These are phyloP conservation scores for Probosciger aterrimus DNA, from an alignment of 2,113 vertebrate genomes.

Conservation along the genomic window DNA sequence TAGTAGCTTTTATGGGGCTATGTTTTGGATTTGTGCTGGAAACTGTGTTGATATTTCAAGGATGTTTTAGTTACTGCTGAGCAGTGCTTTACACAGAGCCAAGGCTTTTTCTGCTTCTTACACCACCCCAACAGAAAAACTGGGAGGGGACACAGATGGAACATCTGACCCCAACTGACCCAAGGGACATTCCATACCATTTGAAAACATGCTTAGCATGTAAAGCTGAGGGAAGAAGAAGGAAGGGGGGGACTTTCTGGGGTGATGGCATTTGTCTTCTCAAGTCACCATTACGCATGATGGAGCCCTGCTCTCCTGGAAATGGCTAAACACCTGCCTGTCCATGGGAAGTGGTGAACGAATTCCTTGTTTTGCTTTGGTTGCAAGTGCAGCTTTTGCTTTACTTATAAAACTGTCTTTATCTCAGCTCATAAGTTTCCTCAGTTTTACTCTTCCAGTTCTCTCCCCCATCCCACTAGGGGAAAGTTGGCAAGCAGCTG, in stretches of 20 bases:
- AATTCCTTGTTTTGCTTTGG: background rate
- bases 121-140: rapidly evolving
- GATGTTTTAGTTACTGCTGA: background rate
- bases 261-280: background rate
- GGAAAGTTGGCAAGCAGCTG: background rate
- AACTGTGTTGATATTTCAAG: background rate
- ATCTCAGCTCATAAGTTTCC: background rate
- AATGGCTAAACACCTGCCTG: background rate
- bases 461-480: rapidly evolving
- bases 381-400: background rate
- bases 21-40: background rate
- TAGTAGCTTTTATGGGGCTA: background rate
- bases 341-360: background rate
- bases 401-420: background rate
- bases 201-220: rapidly evolving
- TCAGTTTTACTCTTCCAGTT: background rate
- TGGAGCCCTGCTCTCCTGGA: background rate
- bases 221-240: background rate
- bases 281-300: rapidly evolving
- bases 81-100: background rate
- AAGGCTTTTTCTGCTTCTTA: background rate
- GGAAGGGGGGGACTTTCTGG: background rate
- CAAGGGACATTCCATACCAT: background rate
- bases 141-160: background rate
- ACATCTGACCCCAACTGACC: background rate